Evolutionary conservation across 2,113 vertebrate species (phyloP).

Genomic region (Prinia subflava): DNA sequence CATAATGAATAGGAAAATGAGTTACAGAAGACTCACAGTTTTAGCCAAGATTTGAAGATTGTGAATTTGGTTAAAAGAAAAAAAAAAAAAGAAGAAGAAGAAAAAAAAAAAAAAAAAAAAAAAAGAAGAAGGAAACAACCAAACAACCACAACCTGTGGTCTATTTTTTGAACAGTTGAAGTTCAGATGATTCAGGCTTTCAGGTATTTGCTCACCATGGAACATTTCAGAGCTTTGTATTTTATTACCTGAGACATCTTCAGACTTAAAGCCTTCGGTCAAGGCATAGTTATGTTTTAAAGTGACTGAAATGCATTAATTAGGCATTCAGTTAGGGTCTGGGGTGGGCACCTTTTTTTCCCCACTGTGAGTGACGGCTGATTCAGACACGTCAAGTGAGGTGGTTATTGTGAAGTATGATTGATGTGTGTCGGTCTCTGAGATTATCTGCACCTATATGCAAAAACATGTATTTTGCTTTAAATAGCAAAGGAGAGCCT

Average conservation of each 20-base stretch:
- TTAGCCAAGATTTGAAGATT: background rate
- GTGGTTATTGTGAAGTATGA: background rate
- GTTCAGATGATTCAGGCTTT: background rate
- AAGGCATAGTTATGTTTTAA: background rate
- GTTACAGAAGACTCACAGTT: background rate
- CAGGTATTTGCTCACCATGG: background rate
- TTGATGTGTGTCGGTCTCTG: background rate
- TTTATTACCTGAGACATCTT: background rate
- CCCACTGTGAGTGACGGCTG: background rate
- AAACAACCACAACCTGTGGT: background rate
- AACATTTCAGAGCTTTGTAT: background rate
- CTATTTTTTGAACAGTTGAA: background rate
- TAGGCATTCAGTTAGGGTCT: background rate
- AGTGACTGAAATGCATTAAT: background rate
- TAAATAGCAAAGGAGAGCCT: conserved; percentile 9
- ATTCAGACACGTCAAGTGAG: background rate
- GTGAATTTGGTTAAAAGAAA: background rate
- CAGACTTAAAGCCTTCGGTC: background rate
- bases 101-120: background rate
- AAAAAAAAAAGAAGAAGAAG: background rate
- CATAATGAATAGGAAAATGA: conserved; percentile 15
- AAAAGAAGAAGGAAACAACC: no score
- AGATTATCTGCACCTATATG: background rate
- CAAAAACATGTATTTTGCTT: background rate
- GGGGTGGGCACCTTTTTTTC: background rate